Conservation (phyloP, 2,888 invertebrate genomes). For the Siphlonurus alternatus region DNA sequence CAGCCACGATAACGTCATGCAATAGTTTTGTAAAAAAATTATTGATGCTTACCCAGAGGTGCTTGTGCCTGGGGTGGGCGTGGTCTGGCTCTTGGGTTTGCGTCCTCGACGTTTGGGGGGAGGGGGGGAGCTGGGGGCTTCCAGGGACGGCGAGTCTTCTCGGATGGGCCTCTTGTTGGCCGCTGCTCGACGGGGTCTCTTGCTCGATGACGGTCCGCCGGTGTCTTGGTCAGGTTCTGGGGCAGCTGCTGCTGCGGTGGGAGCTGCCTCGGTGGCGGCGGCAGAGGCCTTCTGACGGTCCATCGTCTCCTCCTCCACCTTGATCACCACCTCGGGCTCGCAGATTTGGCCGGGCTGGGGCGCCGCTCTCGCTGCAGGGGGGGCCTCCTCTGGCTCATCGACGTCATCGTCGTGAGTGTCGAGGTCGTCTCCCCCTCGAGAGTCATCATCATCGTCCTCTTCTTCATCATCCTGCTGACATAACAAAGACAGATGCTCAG, state of each 20-base stretch:
- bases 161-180: conserved; percentile 1
- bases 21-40: not conserved
- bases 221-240: not conserved
- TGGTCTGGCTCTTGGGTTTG: not conserved
- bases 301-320: conserved; percentile 10
- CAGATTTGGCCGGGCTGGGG: conserved; percentile 7
- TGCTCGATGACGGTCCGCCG: not conserved
- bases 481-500: no score
- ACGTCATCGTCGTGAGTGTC: not conserved
- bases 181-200: not conserved
- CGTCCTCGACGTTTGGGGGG: not conserved
- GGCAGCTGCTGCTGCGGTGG: not conserved
- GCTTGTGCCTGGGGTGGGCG: not conserved
- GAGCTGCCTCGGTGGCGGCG: not conserved
- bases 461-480: not conserved
- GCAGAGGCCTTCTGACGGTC: not conserved
- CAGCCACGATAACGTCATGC: not conserved
- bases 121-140: not conserved
- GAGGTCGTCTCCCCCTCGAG: not conserved
- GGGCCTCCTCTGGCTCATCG: not conserved
- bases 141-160: not conserved
- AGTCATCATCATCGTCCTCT: not conserved
- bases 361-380: not conserved
- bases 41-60: not conserved
- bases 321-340: conserved; percentile 12